Evolutionary conservation across 1,140 invertebrate genomes (phyloP), one percentile per base, ranked within the genome.

Genomic region (Pissodes strobi): DNA sequence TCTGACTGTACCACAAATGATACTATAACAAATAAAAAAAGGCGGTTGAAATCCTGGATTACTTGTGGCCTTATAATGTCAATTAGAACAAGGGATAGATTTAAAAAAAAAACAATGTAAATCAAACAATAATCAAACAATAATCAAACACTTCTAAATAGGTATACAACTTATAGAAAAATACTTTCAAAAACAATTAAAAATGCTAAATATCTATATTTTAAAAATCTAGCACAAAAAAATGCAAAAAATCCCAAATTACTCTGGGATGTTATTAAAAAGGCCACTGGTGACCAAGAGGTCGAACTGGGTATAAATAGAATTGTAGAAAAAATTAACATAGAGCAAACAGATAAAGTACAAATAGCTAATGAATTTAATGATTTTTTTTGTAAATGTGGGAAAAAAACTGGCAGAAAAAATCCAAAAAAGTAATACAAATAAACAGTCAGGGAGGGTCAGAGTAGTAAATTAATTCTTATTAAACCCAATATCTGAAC

Each of bases 91-190:
- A 38, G 30, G 19, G 52, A 39, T 21, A 39, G n/a, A 18, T 46
- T 46, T n/a, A n/a, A n/a, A n/a, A 46, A 46, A 56, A 34, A 56
- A 56, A 56, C 13, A 56, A 56, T 56, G 52, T 15, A 56, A 27
- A 56, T 39, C 17, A 38, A 34, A 46, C 15, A 21, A 46, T 21
- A 46, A n/a, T n/a, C n/a, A n/a, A n/a, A n/a, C n/a, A n/a, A 46
- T 22, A 46, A 22, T 46, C 17, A 12, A 12, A 46, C 15, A 3
- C 43, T 46, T 18, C 6, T 46, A 22, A 6, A 46, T 13, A 46
- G 21, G 15, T 46, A 46, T 17, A 46, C 6, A 12, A 46, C 6
- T 5, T 46, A 46, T 46, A 18, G 21, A 46, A 2, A 12, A 12
- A 22, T 22, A 6, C n/a, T 46, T 18, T 12, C 17, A 12, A 46